These are phyloP conservation scores for Xyliphius kryptos DNA, from an alignment of 2,113 vertebrate genomes.

Conservation along the genomic window DNA sequence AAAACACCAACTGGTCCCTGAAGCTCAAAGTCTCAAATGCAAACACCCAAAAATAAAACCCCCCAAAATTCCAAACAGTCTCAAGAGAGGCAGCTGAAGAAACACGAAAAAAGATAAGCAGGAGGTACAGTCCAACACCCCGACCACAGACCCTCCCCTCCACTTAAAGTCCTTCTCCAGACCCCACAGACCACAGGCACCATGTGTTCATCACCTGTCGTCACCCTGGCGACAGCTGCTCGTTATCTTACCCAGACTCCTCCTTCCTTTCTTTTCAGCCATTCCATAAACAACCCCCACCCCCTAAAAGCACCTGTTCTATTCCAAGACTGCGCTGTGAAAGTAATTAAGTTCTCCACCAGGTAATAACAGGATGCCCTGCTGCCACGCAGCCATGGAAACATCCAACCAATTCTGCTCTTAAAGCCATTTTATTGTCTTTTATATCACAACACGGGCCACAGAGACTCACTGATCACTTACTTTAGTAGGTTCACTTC, in stretches of 20 bases:
- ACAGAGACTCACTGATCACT: no score
- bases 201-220: conserved; percentile 40
- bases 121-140: neutral
- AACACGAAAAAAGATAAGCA: conserved; percentile 27
- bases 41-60: conserved; percentile 11
- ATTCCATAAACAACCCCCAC: neutral
- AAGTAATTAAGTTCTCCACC: conserved; percentile 20
- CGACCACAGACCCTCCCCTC: neutral
- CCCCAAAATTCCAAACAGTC: conserved; percentile 12
- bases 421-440: no score
- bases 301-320: conserved; percentile 15
- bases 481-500: no score
- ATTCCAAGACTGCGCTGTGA: conserved; percentile 14
- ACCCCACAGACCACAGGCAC: neutral
- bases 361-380: conserved; percentile 11
- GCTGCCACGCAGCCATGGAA: neutral
- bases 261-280: neutral
- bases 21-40: conserved; percentile 1
- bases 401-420: no score
- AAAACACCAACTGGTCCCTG: neutral
- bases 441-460: no score
- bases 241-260: neutral
- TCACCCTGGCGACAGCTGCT: conserved; percentile 3
- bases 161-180: neutral
- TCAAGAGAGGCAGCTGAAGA: conserved; percentile 37